Evolutionary conservation across 2,888 invertebrate species (phyloP).

Genomic region (Drosophila mettleri): DNA sequence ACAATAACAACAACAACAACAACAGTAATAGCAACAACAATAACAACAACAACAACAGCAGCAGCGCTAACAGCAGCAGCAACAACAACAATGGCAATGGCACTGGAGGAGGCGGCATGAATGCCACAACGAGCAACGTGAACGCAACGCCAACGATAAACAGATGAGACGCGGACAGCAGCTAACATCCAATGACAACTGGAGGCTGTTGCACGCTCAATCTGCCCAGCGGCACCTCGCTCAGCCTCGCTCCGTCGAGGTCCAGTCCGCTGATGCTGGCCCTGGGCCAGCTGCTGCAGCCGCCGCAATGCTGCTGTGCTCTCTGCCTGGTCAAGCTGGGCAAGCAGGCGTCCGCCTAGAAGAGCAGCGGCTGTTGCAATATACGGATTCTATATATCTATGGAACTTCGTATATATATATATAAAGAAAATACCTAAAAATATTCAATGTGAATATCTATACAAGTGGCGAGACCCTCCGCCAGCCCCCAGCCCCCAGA

Average conservation of each 20-base stretch:
- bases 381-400: conserved; percentile 47
- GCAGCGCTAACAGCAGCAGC: conserved; percentile 16
- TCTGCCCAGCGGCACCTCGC: conserved; percentile 55
- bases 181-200: conserved; percentile 83
- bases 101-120: conserved; percentile 25
- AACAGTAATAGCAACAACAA: conserved; percentile 47
- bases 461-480: conserved; percentile 12
- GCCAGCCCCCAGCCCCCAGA: background rate
- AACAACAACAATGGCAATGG: conserved; percentile 37
- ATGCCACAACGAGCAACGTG: conserved; percentile 58
- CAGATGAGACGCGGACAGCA: conserved; percentile 85
- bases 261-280: conserved; percentile 47
- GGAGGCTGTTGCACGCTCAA: conserved; percentile 52
- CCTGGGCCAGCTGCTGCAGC: conserved; percentile 20
- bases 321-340: conserved; percentile 63
- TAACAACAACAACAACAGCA: conserved; percentile 22
- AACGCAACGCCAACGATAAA: conserved; percentile 82
- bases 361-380: conserved; percentile 7
- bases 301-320: conserved; percentile 59
- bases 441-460: conserved; percentile 49
- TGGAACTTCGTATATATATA: conserved; percentile 34
- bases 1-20: conserved; percentile 38
- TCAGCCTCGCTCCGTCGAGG: conserved; percentile 40
- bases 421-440: conserved; percentile 21
- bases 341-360: conserved; percentile 53